These are phyloP conservation scores for Casuarius casuarius DNA, from an alignment of 2,113 vertebrate genomes.

Conservation along the genomic window DNA sequence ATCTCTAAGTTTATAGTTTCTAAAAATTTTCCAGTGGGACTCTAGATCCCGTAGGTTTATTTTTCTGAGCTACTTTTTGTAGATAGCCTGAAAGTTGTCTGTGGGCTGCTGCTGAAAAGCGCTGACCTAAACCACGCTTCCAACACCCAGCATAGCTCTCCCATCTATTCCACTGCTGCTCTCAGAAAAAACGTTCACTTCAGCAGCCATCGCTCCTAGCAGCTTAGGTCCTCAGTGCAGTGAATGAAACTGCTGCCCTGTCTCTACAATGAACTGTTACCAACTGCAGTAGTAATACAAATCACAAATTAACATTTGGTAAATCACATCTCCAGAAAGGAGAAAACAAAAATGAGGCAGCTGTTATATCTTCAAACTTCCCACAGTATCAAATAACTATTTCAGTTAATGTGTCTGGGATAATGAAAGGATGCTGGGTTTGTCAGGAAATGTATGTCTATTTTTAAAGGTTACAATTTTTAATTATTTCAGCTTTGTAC, in stretches of 20 bases:
- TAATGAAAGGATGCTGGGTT: not conserved
- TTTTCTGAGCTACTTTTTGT: not conserved
- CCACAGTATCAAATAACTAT: not conserved
- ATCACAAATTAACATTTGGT: accelerated
- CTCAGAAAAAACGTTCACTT: not conserved
- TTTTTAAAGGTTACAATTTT: not conserved
- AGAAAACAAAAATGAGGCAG: not conserved
- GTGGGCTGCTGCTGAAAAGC: not conserved
- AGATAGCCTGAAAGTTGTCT: not conserved
- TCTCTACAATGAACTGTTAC: accelerated
- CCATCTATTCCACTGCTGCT: accelerated
- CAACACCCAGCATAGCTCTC: accelerated
- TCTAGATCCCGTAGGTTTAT: not conserved
- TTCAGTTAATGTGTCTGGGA: not conserved
- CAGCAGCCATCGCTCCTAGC: not conserved
- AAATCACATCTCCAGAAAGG: not conserved
- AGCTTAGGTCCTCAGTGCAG: not conserved
- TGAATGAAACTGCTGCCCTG: accelerated
- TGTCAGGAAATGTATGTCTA: not conserved
- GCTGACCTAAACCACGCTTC: accelerated
- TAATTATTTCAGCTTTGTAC: not conserved
- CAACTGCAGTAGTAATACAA: not conserved
- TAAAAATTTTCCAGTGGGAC: not conserved
- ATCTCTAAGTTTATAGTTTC: not conserved
- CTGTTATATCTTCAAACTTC: not conserved